Evolutionary conservation across 23 tunicate genomes (phyloP), one percentile per base, ranked within the genome.

Genomic region (Trididemnum nubilum): DNA sequence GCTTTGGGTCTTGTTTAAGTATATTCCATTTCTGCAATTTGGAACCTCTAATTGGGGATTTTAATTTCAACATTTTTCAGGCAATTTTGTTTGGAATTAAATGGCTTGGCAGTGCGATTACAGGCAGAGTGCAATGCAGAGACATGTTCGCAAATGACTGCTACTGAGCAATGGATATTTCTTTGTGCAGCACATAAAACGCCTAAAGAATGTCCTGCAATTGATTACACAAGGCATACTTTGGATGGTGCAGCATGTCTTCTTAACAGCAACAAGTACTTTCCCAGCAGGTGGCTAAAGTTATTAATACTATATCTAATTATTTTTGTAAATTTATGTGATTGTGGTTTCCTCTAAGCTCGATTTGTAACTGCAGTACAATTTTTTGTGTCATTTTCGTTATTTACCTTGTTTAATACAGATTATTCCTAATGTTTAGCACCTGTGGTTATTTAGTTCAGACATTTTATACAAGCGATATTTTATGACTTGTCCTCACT

Each of bases 161-260:
- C 99, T 1, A 95, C 99, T 4, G 96, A 91, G n/a, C 99, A 95
- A 33, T 95, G 99, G 99, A 90, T 95, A 71, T 95, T 95, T 83
- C 85, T 95, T 21, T 95, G 99, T 79, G 99, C 99, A 25, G 99
- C 96, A 31, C 99, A 95, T 63, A 95, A 95, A 83, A 85, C 96
- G n/a, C 99, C 99, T 2, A 84, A 95, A 76, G 99, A 90, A 83
- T 95, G 99, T 64, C 92, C 99, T 25, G 99, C 99, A 25, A 95
- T 95, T 37, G 99, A 95, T 58, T 95, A 95, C 82, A 95, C 99
- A 21, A 51, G 99, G 28, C 99, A 95, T 59, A 95, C 99, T 58
- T 69, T 95, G 24, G 99, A 95, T 86, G 99, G 99, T 12, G 99
- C 99, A 58, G 99, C 96, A 0, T 82, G 88, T 83, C 79, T 95